phyloP scores from a whole-genome alignment of 2,797 vertebrate genomes.

The Macrochelys suwanniensis region DNA sequence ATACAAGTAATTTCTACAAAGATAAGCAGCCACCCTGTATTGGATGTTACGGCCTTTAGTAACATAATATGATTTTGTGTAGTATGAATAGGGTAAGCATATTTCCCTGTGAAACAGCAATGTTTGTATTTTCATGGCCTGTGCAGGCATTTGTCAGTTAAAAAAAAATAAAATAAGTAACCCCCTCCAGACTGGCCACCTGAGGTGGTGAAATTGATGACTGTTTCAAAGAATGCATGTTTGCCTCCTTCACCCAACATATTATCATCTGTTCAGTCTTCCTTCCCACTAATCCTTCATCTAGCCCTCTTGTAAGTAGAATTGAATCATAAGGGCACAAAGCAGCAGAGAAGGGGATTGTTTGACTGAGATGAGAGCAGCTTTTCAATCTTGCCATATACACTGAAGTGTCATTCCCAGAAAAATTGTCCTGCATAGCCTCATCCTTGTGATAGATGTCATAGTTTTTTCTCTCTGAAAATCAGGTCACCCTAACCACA shows the following conservation, averaged over 20 bases:
- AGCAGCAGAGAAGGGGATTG: fast-evolving
- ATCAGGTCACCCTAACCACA: not conserved
- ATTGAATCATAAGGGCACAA: not conserved
- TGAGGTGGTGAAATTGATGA: not conserved
- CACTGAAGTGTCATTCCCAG: fast-evolving
- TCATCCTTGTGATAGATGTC: not conserved
- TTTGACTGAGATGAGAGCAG: not conserved
- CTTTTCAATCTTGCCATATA: fast-evolving
- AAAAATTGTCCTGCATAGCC: fast-evolving
- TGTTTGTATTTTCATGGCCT: fast-evolving
- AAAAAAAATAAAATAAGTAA: not conserved
- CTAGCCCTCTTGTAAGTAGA: not conserved
- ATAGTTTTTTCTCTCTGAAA: fast-evolving
- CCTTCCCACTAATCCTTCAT: fast-evolving
- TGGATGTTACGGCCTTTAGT: too few species aligned
- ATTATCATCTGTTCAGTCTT: fast-evolving
- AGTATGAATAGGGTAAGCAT: fast-evolving
- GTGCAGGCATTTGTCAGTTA: too few species aligned
- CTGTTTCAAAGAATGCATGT: fast-evolving
- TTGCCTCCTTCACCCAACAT: not conserved
- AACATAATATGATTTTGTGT: fast-evolving
- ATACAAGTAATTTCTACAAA: not conserved
- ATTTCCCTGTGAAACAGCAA: not conserved
- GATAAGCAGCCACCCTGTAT: not conserved
- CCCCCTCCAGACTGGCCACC: not conserved